Percentiles rank a stretch among this genome's conserved stretches.
These are phyloP conservation scores for Mormyrus proboscirostris DNA, from an alignment of 2,797 vertebrate species.

Conservation along the genomic window DNA sequence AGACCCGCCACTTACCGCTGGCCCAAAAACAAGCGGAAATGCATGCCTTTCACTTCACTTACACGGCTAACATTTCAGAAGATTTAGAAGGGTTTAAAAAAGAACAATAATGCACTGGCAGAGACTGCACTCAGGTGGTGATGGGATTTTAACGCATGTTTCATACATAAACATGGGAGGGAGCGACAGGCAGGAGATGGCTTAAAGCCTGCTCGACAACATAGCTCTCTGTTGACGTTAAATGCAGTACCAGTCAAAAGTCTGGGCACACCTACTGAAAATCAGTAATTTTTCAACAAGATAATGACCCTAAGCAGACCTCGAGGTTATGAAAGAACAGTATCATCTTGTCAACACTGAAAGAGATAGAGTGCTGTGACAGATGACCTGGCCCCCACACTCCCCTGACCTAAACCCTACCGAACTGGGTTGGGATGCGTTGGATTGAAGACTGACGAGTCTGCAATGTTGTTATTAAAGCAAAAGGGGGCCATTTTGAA, in stretches of 20 bases:
- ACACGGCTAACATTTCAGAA: not conserved
- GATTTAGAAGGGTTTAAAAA: not conserved
- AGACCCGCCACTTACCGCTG: conserved; percentile 88
- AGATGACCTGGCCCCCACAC: not conserved
- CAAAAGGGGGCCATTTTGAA: not conserved
- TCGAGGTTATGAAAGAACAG: not conserved
- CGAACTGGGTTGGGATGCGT: not conserved
- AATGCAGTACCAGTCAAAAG: not conserved
- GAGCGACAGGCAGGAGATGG: not conserved
- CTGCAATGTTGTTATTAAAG: not conserved
- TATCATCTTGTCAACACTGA: not conserved
- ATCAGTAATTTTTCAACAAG: not conserved
- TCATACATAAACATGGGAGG: not conserved
- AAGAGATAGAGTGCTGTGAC: not conserved
- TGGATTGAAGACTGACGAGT: not conserved
- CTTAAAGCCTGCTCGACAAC: not conserved
- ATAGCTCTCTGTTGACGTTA: not conserved
- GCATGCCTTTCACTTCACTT: not conserved
- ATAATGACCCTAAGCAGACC: not conserved
- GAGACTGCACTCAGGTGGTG: not conserved
- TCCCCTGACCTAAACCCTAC: not conserved
- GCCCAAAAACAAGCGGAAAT: not conserved
- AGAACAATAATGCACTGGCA: not conserved
- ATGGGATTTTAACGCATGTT: not conserved
- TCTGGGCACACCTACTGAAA: not conserved